These are phyloP conservation scores for Paraescarpia echinospica DNA, from an alignment of 1,140 invertebrate species.

Conservation along the genomic window DNA sequence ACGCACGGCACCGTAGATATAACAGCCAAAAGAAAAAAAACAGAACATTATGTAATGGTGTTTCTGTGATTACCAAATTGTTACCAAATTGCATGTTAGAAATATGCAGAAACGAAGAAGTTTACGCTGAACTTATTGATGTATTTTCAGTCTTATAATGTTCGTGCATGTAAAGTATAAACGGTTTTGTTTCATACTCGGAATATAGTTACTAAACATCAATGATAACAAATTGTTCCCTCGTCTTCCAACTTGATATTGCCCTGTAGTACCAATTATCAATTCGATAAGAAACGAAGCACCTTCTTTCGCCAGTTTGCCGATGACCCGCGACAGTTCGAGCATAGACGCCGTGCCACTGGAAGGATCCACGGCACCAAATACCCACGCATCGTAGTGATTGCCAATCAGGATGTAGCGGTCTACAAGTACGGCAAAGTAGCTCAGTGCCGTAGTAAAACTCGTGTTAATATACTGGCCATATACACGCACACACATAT, in stretches of 20 bases:
- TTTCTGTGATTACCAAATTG: no score
- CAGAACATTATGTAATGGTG: no score
- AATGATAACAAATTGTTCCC: no score
- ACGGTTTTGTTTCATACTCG: background rate
- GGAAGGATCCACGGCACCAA: slow-evolving; percentile 63
- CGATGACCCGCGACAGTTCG: slow-evolving; percentile 61
- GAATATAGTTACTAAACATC: background rate
- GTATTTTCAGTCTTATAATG: background rate
- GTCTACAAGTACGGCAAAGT: slow-evolving; percentile 43
- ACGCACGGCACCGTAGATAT: background rate
- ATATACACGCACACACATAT: background rate
- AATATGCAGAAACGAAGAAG: no score
- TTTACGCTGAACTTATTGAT: no score
- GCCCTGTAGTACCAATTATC: background rate
- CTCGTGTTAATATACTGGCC: background rate
- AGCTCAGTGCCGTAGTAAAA: background rate
- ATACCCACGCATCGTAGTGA: slow-evolving; percentile 66
- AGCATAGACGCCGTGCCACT: slow-evolving; percentile 61
- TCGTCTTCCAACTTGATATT: background rate
- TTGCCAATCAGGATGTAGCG: slow-evolving; percentile 66
- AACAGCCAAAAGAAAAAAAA: background rate
- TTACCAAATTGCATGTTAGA: no score
- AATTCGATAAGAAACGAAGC: background rate
- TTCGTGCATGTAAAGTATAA: background rate
- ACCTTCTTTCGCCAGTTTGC: slow-evolving; percentile 47